Percentiles rank a stretch among this genome's conserved stretches.
Conservation (phyloP, 2,888 invertebrate species). For the Silvanus unidentatus region DNA sequence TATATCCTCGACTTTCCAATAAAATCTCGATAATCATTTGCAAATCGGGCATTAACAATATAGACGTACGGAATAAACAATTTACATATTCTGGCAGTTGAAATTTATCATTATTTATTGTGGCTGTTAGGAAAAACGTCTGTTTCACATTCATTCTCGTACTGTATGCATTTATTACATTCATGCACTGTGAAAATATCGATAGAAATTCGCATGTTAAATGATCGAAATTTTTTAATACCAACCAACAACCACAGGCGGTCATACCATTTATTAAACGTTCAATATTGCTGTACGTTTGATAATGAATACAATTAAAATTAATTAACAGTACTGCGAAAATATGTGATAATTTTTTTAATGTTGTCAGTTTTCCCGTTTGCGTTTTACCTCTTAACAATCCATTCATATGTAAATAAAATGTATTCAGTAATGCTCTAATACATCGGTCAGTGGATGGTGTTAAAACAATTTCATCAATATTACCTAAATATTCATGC, state of each 20-base stretch:
- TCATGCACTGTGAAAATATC: constrained; percentile 74
- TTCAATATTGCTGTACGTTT: constrained; percentile 74
- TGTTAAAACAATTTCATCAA: constrained; percentile 62
- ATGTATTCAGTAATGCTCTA: constrained; percentile 72
- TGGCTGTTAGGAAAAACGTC: constrained; percentile 33
- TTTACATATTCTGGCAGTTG: constrained; percentile 72
- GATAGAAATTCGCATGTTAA: constrained; percentile 71
- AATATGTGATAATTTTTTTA: constrained; percentile 81
- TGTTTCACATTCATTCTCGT: constrained; percentile 64
- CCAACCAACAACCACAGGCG: constrained; percentile 75
- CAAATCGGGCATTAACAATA: constrained; percentile 80
- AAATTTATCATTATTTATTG: constrained; percentile 42
- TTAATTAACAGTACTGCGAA: constrained; percentile 56
- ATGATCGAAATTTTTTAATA: constrained; percentile 77
- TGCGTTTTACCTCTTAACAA: constrained; percentile 72
- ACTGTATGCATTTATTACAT: constrained; percentile 62
- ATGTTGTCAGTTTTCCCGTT: constrained; percentile 82
- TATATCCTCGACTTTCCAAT: constrained; percentile 70
- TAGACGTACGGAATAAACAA: constrained; percentile 71
- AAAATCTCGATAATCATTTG: constrained; percentile 75
- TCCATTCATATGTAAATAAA: constrained; percentile 71
- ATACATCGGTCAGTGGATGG: constrained; percentile 70
- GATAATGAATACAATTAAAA: constrained; percentile 76
- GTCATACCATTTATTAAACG: constrained; percentile 75
- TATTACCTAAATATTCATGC: constrained; percentile 79